A percentile compares a stretch with the other conserved stretches of the same genome.
phyloP scores from a whole-genome alignment of 2,113 vertebrate genomes.

The Numenius arquata region DNA sequence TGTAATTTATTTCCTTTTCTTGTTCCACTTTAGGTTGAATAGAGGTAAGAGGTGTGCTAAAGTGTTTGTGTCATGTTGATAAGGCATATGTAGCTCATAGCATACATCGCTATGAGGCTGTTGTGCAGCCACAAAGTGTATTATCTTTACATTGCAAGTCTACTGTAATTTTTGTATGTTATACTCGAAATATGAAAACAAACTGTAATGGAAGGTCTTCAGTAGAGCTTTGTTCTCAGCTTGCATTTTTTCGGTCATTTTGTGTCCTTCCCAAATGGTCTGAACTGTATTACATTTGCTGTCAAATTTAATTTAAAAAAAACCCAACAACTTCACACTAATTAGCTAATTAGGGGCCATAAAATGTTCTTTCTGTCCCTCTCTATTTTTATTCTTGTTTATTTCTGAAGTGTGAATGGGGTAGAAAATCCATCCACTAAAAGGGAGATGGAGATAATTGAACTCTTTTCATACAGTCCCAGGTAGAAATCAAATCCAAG shows the following conservation, averaged over 20 bases:
- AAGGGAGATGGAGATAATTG: constrained; percentile 49
- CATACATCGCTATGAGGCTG: neutral
- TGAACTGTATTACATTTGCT: neutral
- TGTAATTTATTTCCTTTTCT: constrained; percentile 2
- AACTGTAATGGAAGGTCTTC: neutral
- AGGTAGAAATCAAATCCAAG: constrained; percentile 73
- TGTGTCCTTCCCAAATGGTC: neutral
- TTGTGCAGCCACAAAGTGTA: neutral
- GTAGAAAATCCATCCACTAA: constrained; percentile 50
- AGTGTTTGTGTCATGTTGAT: neutral
- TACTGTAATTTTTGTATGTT: neutral
- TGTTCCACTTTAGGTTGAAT: neutral
- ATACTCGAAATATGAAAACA: neutral
- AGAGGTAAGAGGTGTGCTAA: neutral
- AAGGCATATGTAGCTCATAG: neutral
- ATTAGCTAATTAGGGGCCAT: neutral
- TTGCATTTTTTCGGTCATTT: neutral
- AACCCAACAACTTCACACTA: neutral
- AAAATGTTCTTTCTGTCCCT: constrained; percentile 30
- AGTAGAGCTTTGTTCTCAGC: neutral
- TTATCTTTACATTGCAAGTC: neutral
- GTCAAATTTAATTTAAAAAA: neutral
- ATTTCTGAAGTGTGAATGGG: constrained; percentile 44
- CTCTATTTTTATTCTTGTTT: constrained; percentile 57
- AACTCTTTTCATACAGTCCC: constrained; percentile 59